Evolutionary conservation across 2,113 vertebrate genomes (phyloP), one percentile per base, ranked within the genome.

Genomic region (Donacobius atricapilla): DNA sequence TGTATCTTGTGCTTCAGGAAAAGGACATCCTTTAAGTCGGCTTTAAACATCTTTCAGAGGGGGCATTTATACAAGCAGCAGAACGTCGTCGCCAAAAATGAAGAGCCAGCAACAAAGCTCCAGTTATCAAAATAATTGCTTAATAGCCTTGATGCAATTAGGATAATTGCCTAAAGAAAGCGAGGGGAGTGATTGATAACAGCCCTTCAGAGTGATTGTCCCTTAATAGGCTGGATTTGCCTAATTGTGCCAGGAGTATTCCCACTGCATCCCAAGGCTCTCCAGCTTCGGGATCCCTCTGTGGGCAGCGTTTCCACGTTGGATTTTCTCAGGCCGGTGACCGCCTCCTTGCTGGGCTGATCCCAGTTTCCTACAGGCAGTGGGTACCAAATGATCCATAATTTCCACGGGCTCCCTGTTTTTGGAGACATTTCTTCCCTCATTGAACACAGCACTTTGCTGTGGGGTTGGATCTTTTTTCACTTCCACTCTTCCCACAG

Each of bases 381-480:
- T 47, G 4, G 28, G 30, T 30, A 37, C 63, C 10, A 5, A 28
- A 39, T 5, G 20, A 22, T 40, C 31, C 11, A 0, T 17, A 2
- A 50, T 84, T 68, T 81, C 77, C 2, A 2, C 0, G 0, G 33
- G 21, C 24, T 65, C 42, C 37, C 6, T 0, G 1, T 2, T 11
- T 64, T 51, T 50, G 85, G 40, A 24, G 25, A 6, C 3, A 3
- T 4, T 45, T 50, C 22, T 10, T 22, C 31, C 39, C 22, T 4
- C 21, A 1, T 13, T 9, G 78, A 42, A 7, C 31, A 1, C 20
- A 9, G 30, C 66, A 23, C 37, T 13, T 25, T 14, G 45, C 69
- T 1, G 2, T n/a, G 1, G 28, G 3, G 1, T 25, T 54, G 5
- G 42, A 39, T 58, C 64, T 78, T 80, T 45, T 58, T 78, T 25